Conservation (phyloP, 2,888 invertebrate genomes). For the Agriopis leucophaearia region DNA sequence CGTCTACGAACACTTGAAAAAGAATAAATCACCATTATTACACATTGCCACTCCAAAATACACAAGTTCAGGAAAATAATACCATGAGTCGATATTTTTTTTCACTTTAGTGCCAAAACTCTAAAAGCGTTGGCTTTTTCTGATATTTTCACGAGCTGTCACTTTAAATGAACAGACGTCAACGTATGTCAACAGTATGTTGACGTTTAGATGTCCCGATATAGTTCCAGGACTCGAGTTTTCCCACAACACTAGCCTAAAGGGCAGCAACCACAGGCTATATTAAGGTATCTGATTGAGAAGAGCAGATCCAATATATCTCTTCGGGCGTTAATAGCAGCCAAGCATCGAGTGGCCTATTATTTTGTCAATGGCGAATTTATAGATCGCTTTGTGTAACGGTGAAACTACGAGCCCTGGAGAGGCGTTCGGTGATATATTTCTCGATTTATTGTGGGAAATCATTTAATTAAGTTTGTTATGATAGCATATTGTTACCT, state of each 20-base stretch:
- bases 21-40: too few relatives aligned
- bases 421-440: slow-evolving; percentile 39
- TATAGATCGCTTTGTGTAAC: slow-evolving; percentile 79
- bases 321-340: slow-evolving; percentile 83
- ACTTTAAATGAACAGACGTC: background rate
- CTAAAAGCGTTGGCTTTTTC: too few relatives aligned
- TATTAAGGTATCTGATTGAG: slow-evolving; percentile 86
- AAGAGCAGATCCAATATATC: slow-evolving; percentile 82
- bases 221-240: slow-evolving; percentile 6
- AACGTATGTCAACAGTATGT: slow-evolving; percentile 10
- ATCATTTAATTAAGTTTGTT: slow-evolving; percentile 43
- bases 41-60: too few relatives aligned
- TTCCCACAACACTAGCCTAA: slow-evolving; percentile 25
- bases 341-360: slow-evolving; percentile 80
- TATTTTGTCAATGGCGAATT: slow-evolving; percentile 85
- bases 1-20: too few relatives aligned
- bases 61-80: too few relatives aligned
- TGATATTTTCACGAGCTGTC: background rate
- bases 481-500: slow-evolving; percentile 18
- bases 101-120: too few relatives aligned
- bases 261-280: slow-evolving; percentile 35
- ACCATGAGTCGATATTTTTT: too few relatives aligned
- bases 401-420: slow-evolving; percentile 56
- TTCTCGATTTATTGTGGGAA: slow-evolving; percentile 48
- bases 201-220: slow-evolving; percentile 31